A percentile compares a stretch with the other conserved stretches of the same genome.
phyloP scores from a whole-genome alignment of 2,797 vertebrate species.

The Neomorphus geoffroyi region DNA sequence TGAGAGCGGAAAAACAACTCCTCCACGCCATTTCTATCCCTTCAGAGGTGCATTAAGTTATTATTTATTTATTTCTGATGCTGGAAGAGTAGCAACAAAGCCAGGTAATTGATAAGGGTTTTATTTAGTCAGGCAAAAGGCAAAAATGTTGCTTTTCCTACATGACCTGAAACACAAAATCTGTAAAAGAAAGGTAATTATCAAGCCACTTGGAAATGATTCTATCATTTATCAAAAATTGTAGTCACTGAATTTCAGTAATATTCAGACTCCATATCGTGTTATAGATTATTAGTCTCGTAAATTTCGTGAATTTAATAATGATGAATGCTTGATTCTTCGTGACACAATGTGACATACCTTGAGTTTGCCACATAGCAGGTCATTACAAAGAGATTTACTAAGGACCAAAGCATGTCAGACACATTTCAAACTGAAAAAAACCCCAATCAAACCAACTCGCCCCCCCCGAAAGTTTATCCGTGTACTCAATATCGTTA shows the following conservation, averaged over 20 bases:
- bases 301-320: background rate
- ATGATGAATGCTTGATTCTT: background rate
- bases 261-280: background rate
- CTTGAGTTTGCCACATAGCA: background rate
- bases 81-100: background rate
- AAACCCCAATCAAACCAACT: rapidly evolving
- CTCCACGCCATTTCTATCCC: background rate
- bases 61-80: background rate
- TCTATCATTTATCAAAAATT: background rate
- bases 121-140: background rate
- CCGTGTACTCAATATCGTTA: background rate
- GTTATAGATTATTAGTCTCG: background rate
- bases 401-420: background rate
- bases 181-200: background rate
- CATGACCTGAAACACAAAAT: background rate
- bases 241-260: background rate
- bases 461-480: background rate
- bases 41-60: background rate
- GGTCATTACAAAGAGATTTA: rapidly evolving
- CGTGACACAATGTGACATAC: background rate
- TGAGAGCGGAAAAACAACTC: background rate
- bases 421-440: background rate
- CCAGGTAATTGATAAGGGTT: background rate
- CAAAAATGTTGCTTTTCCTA: background rate
- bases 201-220: background rate